phyloP scores from a whole-genome alignment of 2,888 invertebrate species.

The Erebia palarica region DNA sequence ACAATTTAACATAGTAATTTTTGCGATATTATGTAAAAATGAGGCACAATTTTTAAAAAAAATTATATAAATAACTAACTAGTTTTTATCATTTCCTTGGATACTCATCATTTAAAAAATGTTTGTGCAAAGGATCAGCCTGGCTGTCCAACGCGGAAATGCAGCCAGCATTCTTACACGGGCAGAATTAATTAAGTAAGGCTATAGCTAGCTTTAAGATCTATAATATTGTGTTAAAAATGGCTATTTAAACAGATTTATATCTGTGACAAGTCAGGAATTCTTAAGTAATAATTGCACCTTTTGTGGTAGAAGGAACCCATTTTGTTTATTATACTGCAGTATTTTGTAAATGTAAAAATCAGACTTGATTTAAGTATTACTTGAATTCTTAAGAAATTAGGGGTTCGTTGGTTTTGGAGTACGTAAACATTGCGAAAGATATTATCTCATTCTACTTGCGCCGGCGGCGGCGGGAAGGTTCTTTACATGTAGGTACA shows the following conservation, averaged over 20 bases:
- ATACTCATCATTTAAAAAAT: no score
- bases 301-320: neutral
- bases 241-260: constrained; percentile 58
- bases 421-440: constrained; percentile 57
- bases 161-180: no score
- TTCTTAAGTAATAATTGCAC: neutral
- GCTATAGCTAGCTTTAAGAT: no score
- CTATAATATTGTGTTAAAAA: no score
- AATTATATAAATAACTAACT: no score
- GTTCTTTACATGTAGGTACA: constrained; percentile 25
- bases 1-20: no score
- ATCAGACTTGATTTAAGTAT: constrained; percentile 28
- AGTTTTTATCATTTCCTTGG: no score
- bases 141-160: no score
- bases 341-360: neutral
- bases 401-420: constrained; percentile 51
- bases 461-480: constrained; percentile 44
- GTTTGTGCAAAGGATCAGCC: no score
- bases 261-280: constrained; percentile 27
- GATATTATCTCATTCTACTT: constrained; percentile 52
- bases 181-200: no score
- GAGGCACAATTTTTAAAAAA: no score
- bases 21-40: no score
- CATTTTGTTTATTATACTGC: neutral
- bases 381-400: constrained; percentile 39